A percentile compares a stretch with the other conserved stretches of the same genome.
phyloP scores from a whole-genome alignment of 2,113 vertebrate genomes.

The Pygoscelis adeliae region DNA sequence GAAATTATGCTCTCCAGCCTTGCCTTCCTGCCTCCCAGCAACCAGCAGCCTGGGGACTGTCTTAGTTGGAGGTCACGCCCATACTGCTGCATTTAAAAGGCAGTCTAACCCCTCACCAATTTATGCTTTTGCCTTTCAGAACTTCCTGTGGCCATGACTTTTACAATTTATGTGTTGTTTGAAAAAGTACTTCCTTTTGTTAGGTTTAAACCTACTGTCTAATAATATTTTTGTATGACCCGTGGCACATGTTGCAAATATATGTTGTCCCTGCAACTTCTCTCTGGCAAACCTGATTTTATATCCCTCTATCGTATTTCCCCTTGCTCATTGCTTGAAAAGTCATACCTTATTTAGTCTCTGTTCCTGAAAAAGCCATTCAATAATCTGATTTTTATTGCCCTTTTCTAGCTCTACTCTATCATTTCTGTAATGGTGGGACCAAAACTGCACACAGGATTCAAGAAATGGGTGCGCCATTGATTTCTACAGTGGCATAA shows the following conservation, averaged over 20 bases:
- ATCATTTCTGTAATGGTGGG: constrained; percentile 12
- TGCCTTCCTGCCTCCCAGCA: background rate
- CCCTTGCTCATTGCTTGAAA: background rate
- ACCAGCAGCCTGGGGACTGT: background rate
- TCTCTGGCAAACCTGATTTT: constrained; percentile 20
- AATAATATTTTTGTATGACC: background rate
- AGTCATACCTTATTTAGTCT: background rate
- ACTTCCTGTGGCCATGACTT: background rate
- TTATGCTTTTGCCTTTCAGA: background rate
- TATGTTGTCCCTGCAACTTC: background rate
- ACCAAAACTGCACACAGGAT: background rate
- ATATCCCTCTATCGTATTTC: constrained; percentile 3
- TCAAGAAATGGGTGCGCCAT: background rate
- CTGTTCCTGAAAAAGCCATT: background rate
- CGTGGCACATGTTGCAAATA: background rate
- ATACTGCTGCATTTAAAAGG: background rate
- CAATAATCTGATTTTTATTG: constrained; percentile 20
- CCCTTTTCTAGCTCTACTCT: background rate
- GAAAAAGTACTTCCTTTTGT: background rate
- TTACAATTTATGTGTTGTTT: background rate
- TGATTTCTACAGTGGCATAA: background rate
- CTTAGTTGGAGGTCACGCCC: background rate
- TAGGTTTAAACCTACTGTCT: background rate
- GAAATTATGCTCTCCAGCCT: background rate
- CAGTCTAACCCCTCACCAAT: background rate